Percentiles rank a stretch among this genome's conserved stretches.
These are phyloP conservation scores for Electrona antarctica DNA, from an alignment of 2,113 vertebrate genomes.

Conservation along the genomic window DNA sequence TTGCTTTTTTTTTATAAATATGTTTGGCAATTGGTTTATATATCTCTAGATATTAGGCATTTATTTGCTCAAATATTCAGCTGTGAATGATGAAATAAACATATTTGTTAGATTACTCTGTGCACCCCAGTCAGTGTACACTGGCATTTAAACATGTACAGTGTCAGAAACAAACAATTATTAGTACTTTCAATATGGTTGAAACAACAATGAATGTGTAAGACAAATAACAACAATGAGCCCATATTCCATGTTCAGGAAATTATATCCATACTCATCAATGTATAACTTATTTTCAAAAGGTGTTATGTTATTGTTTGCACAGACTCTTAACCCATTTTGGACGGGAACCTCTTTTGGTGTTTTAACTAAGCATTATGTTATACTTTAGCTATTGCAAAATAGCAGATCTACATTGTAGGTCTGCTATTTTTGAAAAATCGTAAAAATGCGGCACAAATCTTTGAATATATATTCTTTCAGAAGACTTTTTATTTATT, in stretches of 20 bases:
- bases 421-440: no score
- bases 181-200: constrained; percentile 37
- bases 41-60: constrained; percentile 15
- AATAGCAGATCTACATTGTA: no score
- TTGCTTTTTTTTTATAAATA: constrained; percentile 38
- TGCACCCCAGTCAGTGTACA: constrained; percentile 16
- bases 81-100: constrained; percentile 22
- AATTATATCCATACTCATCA: not conserved
- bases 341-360: no score
- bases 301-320: constrained; percentile 35
- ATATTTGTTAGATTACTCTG: constrained; percentile 25
- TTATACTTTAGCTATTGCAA: no score
- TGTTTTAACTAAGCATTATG: no score
- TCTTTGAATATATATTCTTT: no score
- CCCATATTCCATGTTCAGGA: not conserved
- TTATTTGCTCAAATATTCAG: constrained; percentile 31
- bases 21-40: constrained; percentile 56
- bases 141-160: constrained; percentile 19
- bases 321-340: not conserved
- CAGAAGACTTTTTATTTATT: no score
- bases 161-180: constrained; percentile 23
- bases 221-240: not conserved
- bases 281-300: constrained; percentile 7
- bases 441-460: no score
- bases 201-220: not conserved